Conservation (phyloP, 2,888 invertebrate species). For the Monoplex corrugatus region DNA sequence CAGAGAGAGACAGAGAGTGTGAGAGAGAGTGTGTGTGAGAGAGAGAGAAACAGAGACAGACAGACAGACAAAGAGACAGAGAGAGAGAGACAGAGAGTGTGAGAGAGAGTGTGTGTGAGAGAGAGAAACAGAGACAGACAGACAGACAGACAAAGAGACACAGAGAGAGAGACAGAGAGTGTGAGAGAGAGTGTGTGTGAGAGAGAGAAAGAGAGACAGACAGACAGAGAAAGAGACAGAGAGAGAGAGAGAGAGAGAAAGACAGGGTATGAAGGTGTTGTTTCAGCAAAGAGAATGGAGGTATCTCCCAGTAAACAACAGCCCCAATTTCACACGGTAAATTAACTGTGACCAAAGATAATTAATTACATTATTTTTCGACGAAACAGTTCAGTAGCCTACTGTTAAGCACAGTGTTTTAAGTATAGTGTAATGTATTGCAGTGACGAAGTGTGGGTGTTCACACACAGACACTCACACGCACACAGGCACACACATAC, state of each 20-base stretch:
- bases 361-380: no score
- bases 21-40: neutral
- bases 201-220: neutral
- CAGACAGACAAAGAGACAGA: neutral
- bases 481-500: no score
- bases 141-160: neutral
- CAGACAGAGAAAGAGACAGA: neutral
- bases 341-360: no score
- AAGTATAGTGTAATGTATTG: no score
- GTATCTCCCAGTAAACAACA: neutral
- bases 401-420: no score
- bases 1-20: constrained; percentile 5
- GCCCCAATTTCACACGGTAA: no score
- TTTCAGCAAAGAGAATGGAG: no score
- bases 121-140: neutral
- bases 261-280: neutral
- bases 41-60: neutral
- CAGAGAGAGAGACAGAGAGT: neutral
- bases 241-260: neutral
- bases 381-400: no score
- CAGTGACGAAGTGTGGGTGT: no score
- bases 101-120: neutral
- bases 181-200: neutral
- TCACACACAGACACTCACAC: no score
- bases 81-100: neutral